Conservation (phyloP, 2,113 vertebrate species). For the Panthera uncia region DNA sequence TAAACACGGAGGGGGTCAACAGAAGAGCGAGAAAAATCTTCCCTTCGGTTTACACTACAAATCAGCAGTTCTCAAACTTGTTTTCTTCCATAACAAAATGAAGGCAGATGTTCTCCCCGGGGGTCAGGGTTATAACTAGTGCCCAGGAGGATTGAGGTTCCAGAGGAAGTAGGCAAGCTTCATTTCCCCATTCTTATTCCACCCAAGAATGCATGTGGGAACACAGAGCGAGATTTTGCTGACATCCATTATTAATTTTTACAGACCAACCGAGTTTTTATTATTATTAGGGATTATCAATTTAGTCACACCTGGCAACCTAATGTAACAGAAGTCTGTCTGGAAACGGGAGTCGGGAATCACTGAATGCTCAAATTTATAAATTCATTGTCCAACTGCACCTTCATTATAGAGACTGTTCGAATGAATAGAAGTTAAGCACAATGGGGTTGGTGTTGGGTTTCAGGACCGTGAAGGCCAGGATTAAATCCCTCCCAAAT, state of each 20-base stretch:
- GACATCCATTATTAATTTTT: background rate
- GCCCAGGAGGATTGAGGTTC: background rate
- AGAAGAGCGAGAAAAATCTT: background rate
- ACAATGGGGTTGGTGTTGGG: no score
- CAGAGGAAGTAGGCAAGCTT: background rate
- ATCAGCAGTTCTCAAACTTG: background rate
- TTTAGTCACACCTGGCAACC: background rate
- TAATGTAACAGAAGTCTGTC: background rate
- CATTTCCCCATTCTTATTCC: background rate
- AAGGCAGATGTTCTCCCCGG: background rate
- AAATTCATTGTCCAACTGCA: background rate
- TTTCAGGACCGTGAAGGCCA: background rate
- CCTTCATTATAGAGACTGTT: background rate
- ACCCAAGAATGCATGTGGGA: background rate
- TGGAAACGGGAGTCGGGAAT: background rate
- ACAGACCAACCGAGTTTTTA: background rate
- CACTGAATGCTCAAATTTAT: background rate
- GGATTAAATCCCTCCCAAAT: background rate
- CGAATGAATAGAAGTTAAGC: background rate
- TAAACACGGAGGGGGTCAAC: background rate
- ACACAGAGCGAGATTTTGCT: background rate
- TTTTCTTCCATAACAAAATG: background rate
- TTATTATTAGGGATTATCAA: background rate
- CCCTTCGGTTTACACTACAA: rapidly evolving
- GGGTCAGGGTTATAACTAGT: rapidly evolving